Evolutionary conservation across 2,888 invertebrate genomes (phyloP).

Genomic region (Agrilus biguttatus): DNA sequence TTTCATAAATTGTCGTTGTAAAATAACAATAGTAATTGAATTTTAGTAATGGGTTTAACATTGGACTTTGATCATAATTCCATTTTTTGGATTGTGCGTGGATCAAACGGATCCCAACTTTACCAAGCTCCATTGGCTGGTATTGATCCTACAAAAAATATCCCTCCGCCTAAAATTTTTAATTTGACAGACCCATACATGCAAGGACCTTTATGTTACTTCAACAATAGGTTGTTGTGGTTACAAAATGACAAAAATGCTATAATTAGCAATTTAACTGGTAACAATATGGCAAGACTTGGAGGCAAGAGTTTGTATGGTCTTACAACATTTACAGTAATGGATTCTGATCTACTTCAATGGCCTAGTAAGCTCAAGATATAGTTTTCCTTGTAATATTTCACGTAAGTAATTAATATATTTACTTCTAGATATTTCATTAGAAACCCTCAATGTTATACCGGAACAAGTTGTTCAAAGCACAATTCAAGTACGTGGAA

Average conservation of each 20-base stretch:
- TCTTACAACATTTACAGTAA: slow-evolving; percentile 54
- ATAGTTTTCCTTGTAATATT: background rate
- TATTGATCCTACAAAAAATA: slow-evolving; percentile 11
- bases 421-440: slow-evolving; percentile 8
- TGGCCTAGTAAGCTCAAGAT: slow-evolving; percentile 37
- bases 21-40: slow-evolving; percentile 1
- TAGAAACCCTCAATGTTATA: slow-evolving; percentile 37
- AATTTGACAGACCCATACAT: slow-evolving; percentile 39
- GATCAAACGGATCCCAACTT: slow-evolving; percentile 60
- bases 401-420: background rate
- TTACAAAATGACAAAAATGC: slow-evolving; percentile 58
- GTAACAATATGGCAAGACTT: slow-evolving; percentile 56
- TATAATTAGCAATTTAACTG: slow-evolving; percentile 60
- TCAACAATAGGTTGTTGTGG: slow-evolving; percentile 74
- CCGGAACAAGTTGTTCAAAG: slow-evolving; percentile 55
- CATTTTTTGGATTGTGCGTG: slow-evolving; percentile 74
- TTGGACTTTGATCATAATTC: slow-evolving; percentile 62
- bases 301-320: slow-evolving; percentile 48
- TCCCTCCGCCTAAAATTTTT: slow-evolving; percentile 21
- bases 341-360: slow-evolving; percentile 52
- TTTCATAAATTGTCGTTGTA: background rate
- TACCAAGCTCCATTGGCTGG: slow-evolving; percentile 53
- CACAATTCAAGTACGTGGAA: slow-evolving; percentile 56
- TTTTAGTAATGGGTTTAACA: slow-evolving; percentile 66
- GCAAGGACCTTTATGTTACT: slow-evolving; percentile 63